Evolutionary conservation across 2,113 vertebrate genomes (phyloP).

Genomic region (Tympanuchus pallidicinctus): DNA sequence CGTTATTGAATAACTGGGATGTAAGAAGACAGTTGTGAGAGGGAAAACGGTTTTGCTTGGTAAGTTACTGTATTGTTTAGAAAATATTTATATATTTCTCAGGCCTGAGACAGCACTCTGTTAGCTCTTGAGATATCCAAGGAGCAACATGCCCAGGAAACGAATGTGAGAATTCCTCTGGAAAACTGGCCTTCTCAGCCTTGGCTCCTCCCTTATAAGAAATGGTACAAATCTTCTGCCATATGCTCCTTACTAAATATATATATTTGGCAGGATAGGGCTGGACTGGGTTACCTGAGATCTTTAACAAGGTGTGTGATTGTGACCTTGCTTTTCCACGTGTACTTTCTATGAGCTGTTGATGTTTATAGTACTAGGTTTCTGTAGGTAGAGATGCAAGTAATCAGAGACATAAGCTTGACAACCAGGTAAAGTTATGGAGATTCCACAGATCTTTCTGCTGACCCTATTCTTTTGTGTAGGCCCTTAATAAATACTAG

Average conservation of each 20-base stretch:
- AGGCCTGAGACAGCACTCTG: accelerated
- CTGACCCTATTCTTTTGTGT: not conserved
- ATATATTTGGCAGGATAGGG: not conserved
- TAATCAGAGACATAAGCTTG: not conserved
- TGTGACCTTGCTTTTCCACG: not conserved
- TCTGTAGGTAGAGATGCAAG: not conserved
- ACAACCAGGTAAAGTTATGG: not conserved
- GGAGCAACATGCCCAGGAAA: not conserved
- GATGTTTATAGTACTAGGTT: not conserved
- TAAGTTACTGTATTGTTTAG: not conserved
- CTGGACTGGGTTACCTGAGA: not conserved
- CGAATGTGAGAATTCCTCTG: not conserved
- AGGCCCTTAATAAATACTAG: not conserved
- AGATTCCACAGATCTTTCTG: not conserved
- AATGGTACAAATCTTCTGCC: not conserved
- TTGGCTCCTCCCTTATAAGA: not conserved
- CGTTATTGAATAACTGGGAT: not conserved
- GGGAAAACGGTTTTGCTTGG: not conserved
- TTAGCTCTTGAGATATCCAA: not conserved
- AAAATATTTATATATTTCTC: not conserved
- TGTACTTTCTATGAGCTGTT: not conserved
- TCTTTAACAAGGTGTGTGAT: not conserved
- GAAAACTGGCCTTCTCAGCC: not conserved
- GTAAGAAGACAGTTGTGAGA: not conserved
- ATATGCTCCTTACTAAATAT: not conserved